Evolutionary conservation across 35 echinoderm and acorn worm genomes (phyloP), one percentile per base, ranked within the genome.

Genomic region (Patiria miniata): DNA sequence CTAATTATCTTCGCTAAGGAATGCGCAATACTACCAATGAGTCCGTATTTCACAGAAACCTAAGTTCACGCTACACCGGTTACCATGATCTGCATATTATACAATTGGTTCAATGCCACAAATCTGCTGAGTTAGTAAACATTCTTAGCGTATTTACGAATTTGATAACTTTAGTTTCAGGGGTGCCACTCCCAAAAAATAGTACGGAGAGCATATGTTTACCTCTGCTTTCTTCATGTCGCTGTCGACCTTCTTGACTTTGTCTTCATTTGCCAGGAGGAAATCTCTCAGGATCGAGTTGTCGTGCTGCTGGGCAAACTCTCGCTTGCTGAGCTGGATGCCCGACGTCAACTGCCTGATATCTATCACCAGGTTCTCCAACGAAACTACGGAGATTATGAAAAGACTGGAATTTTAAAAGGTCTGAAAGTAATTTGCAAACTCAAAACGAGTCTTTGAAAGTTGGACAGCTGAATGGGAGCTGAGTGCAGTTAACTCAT

Each of bases 221-320:
- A 99, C 96, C 81, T 84, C 58, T 15, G 96, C 89, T 83, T 99
- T 94, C 42, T 92, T 93, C 40, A 92, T 52, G 69, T 95, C 96
- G 36, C 33, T 79, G 52, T 94, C 93, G 55, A 99, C 59, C 79
- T 99, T 99, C 32, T 86, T 91, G 38, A 99, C 93, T 47, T 99
- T 99, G 78, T 99, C 96, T 83, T 99, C 96, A 19, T 94, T 95
- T 81, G 84, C 78, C 18, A 94, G 82, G 7, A 99, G 56, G 83
- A 99, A 99, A 40, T 99, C 93, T 60, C 93, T 77, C 9, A 95
- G 68, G 22, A 90, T 52, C 0, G 61, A 51, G 52, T 92, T 92
- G 32, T 92, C 90, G 33, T 86, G 86, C 23, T 82, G 81, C 54
- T 95, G 42, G 78, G 86, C 88, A 68, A 73, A 99, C 79, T 99